Evolutionary conservation across 2,888 invertebrate genomes (phyloP), one percentile per base, ranked within the genome.

Genomic region (Pyrocoelia pectoralis): DNA sequence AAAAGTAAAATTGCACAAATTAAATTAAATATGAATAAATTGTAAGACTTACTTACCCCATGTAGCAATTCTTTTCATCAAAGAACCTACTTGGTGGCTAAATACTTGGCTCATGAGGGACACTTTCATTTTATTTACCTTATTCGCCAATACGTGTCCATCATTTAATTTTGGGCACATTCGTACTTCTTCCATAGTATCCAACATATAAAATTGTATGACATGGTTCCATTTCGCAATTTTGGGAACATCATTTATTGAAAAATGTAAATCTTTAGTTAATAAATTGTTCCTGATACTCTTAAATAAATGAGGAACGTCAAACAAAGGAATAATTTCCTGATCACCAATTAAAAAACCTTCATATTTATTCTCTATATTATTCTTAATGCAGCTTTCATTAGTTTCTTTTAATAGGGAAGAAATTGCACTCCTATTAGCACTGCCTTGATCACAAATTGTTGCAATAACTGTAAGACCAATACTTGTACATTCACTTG

Each of bases 241-340:
- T 48, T 28, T 41, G n/a, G 56, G 41, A n/a, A 12, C 40, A 9
- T 12, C 29, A 13, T 53, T 46, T 12, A 57, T 17, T 19, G 1
- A 10, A 24, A 24, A 24, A 24, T 24, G 24, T 24, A 24, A 24
- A 24, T 24, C 24, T 24, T 24, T 24, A 6, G 5, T 3, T 46
- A 17, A 4, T 15, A 46, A 46, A 56, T 56, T 57, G 24, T 56
- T 65, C 9, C 57, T 50, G 3, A 57, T 46, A 2, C 54, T 56
- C 49, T 65, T 65, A n/a, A 61, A 54, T n/a, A 65, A 33, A 57
- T 61, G 57, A 10, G 61, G 65, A 14, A 54, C 17, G 49, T 65
- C 65, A 54, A 41, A 65, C 1, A 65, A 41, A 5, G 57, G 61
- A 13, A 61, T 38, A 38, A 65, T 40, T 48, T 65, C 56, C 24